A percentile compares a stretch with the other conserved stretches of the same genome.
Conservation (phyloP, 2,113 vertebrate genomes). For the Chamaetylas fuelleborni region DNA sequence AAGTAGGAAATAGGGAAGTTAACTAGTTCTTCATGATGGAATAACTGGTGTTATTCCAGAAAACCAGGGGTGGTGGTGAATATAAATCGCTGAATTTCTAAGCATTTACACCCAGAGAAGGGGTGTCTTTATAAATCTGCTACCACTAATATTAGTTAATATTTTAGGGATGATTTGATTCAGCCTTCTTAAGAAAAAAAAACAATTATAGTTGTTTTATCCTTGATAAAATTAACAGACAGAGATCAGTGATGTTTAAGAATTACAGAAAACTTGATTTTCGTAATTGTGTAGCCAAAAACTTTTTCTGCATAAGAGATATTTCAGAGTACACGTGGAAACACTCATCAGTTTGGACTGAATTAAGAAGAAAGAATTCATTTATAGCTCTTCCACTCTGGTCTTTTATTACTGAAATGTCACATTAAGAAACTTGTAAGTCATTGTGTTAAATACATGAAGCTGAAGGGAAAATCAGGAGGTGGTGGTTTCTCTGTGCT, state of each 20-base stretch:
- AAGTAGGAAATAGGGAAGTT: not conserved
- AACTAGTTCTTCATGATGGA: not conserved
- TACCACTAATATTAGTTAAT: not conserved
- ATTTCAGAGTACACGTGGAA: not conserved
- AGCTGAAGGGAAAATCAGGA: not conserved
- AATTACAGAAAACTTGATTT: not conserved
- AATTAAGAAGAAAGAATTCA: not conserved
- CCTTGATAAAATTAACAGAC: not conserved
- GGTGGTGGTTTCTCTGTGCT: not conserved
- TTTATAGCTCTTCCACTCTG: not conserved
- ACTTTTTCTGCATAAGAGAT: not conserved
- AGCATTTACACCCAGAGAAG: not conserved
- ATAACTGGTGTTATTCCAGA: not conserved
- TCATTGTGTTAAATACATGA: not conserved
- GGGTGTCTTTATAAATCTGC: rapidly evolving
- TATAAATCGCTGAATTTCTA: not conserved
- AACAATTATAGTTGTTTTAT: not conserved
- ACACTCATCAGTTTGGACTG: not conserved
- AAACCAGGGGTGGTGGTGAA: not conserved
- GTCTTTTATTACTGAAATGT: not conserved
- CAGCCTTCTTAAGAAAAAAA: not conserved
- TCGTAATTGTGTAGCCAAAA: not conserved
- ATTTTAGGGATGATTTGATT: not conserved
- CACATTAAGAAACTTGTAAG: not conserved
- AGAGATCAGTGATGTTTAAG: not conserved